These are phyloP conservation scores for Tarsius wallacei DNA, from an alignment of 2,797 vertebrate species.

Conservation along the genomic window DNA sequence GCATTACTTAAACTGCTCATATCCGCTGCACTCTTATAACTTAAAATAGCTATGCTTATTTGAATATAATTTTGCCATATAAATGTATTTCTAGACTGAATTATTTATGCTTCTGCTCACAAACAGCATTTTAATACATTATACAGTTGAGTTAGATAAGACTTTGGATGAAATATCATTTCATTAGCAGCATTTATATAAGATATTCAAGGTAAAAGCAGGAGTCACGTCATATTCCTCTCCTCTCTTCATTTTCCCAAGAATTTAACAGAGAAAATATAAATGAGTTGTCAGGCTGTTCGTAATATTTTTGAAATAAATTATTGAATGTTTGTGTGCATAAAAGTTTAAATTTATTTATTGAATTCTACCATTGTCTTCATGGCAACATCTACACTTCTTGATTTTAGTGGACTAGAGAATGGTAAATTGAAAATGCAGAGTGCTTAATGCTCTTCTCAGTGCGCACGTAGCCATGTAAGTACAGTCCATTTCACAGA, in stretches of 20 bases:
- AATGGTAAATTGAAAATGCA: background rate
- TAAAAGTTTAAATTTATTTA: background rate
- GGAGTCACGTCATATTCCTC: background rate
- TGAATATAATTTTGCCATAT: conserved; percentile 54
- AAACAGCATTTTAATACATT: conserved; percentile 64
- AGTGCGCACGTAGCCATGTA: background rate
- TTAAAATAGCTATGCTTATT: conserved; percentile 66
- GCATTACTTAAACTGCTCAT: conserved; percentile 32
- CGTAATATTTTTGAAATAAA: background rate
- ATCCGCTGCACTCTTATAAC: background rate
- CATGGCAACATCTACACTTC: background rate
- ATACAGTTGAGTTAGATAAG: background rate
- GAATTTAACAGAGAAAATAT: background rate
- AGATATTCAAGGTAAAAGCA: conserved; percentile 27
- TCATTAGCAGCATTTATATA: conserved; percentile 28
- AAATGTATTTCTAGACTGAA: conserved; percentile 67
- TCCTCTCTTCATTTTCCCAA: background rate
- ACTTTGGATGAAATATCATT: conserved; percentile 60
- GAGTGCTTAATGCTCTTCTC: background rate
- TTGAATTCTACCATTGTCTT: background rate
- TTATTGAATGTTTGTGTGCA: background rate
- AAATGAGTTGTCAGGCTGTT: background rate
- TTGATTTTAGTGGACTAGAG: background rate
- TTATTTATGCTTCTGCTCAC: conserved; percentile 61
- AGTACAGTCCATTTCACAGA: background rate